Evolutionary conservation across 1,140 invertebrate genomes (phyloP), one percentile per base, ranked within the genome.

Genomic region (Andricus grossulariae): DNA sequence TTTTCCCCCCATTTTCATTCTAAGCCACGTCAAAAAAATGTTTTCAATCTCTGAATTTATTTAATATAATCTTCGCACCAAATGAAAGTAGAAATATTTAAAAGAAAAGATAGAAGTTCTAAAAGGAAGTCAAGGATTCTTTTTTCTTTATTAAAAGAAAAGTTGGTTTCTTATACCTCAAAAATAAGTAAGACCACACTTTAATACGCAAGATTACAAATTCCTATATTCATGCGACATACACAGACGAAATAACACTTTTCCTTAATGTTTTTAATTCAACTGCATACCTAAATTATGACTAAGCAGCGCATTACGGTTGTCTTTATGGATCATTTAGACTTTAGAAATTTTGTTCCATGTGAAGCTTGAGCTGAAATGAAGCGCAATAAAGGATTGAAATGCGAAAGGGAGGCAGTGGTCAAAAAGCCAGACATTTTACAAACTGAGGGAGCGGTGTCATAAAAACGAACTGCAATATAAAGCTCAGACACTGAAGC

Each of bases 401-500:
- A 66, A 66, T 66, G 25, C 60, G 45, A 45, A 32, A 55, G 54
- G 60, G 60, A 66, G 60, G 60, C 60, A 66, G 60, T 66, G 60
- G n/a, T 21, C 60, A 66, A 66, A 66, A 15, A 66, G 60, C 60
- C 60, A 66, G 60, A 39, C 60, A 32, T 66, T 66, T 45, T 39
- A 66, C 60, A 66, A 66, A 66, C 60, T 66, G 60, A 32, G 60
- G 39, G 60, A 66, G 60, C 60, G 15, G 60, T 66, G 60, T 66
- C 60, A 66, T 66, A 21, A 66, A 66, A 66, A 66, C 60, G 25
- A 66, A 66, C 60, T 66, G 60, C 60, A 66, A 66, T 39, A 66
- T 66, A 66, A 66, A 66, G 60, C 60, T 66, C 25, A 66, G 25
- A 66, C 60, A 66, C n/a, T 66, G 60, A 66, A 66, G 60, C 60